These are phyloP conservation scores for Ochotona curzoniae DNA, from an alignment of 2,113 vertebrate genomes.

Conservation along the genomic window DNA sequence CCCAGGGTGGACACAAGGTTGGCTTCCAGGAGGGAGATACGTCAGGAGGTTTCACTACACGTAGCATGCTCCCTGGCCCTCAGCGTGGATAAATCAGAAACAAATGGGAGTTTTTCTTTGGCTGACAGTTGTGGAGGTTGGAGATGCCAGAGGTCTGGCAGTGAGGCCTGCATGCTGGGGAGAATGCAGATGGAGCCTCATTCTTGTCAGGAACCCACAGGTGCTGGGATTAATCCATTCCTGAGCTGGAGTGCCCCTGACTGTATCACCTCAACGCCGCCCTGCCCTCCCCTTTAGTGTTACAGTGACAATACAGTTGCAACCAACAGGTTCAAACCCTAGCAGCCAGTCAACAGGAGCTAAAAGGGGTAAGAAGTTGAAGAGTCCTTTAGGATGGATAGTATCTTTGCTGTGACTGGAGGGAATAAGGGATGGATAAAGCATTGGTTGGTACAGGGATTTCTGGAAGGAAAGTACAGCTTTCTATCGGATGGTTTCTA, in stretches of 20 bases:
- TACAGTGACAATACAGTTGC: not conserved
- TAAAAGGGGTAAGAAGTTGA: not conserved
- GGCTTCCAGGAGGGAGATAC: not conserved
- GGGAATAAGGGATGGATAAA: not conserved
- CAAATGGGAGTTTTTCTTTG: not conserved
- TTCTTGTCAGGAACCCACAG: not conserved
- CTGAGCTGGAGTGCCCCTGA: too few relatives aligned
- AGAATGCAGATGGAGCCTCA: not conserved
- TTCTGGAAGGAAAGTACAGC: not conserved
- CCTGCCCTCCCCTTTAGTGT: not conserved
- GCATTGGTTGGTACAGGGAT: not conserved
- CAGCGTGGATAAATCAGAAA: not conserved
- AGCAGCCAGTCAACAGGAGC: not conserved
- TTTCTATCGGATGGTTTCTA: not conserved
- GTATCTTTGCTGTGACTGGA: not conserved
- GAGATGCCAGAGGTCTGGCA: too few relatives aligned
- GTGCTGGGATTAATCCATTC: not conserved
- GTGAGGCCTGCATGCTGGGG: too few relatives aligned
- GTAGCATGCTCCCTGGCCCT: not conserved
- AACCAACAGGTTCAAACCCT: not conserved
- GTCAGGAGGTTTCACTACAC: not conserved
- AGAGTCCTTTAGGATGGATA: not conserved
- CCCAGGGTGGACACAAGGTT: not conserved
- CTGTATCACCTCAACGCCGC: not conserved
- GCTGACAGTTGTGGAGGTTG: not conserved